These are phyloP conservation scores for Atta texana DNA, from an alignment of 1,140 invertebrate species.

Conservation along the genomic window DNA sequence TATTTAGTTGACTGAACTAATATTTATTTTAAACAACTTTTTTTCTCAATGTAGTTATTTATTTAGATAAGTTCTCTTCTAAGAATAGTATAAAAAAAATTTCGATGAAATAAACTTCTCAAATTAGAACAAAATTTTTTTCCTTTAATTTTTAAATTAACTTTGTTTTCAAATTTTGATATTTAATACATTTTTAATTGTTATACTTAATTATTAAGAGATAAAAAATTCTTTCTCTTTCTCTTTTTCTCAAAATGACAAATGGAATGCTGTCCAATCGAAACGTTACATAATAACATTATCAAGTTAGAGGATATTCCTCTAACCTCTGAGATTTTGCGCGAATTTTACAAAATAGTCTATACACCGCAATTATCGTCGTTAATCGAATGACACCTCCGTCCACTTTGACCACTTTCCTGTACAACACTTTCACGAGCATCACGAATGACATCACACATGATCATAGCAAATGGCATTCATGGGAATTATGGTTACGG, in stretches of 20 bases:
- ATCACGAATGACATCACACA: constrained; percentile 43
- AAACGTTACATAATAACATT: neutral
- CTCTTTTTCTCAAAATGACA: too few species aligned
- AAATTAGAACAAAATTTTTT: neutral
- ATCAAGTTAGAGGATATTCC: neutral
- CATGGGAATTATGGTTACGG: constrained; percentile 45
- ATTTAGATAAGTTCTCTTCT: too few species aligned
- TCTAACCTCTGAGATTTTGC: neutral
- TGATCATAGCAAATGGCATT: constrained; percentile 34
- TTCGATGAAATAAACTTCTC: neutral
- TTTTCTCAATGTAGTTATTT: too few species aligned
- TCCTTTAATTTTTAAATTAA: neutral
- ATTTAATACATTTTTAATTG: neutral
- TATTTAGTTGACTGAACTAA: too few species aligned
- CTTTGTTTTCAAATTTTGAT: constrained; percentile 8
- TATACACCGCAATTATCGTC: constrained; percentile 20
- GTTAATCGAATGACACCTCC: constrained; percentile 8
- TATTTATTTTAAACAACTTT: too few species aligned
- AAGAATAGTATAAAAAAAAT: neutral
- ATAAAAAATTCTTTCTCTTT: neutral
- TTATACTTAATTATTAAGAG: constrained; percentile 3
- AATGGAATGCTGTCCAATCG: neutral
- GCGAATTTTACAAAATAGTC: neutral
- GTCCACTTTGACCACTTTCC: constrained; percentile 25
- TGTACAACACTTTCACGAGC: constrained; percentile 35